Conservation (phyloP, 1,140 invertebrate species). For the Drusus annulatus region DNA sequence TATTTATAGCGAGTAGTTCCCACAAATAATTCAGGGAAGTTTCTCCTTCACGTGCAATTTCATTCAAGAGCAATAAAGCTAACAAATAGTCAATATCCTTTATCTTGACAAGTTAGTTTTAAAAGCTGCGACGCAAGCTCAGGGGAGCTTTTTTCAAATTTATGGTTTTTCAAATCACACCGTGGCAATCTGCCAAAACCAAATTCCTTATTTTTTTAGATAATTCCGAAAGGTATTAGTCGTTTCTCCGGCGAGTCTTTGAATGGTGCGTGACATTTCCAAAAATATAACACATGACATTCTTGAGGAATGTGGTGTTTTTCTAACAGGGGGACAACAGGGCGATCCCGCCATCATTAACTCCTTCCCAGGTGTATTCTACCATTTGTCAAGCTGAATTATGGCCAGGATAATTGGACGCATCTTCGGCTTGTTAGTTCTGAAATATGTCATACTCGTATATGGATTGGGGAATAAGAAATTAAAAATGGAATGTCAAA, state of each 20-base stretch:
- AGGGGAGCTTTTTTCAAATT: conserved; percentile 25
- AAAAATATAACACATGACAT: conserved; percentile 26
- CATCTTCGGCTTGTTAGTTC: no score
- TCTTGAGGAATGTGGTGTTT: conserved; percentile 15
- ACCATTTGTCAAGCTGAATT: conserved; percentile 15
- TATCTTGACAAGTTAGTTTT: conserved; percentile 32
- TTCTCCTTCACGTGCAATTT: conserved; percentile 12
- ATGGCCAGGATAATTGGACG: background rate
- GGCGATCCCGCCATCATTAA: conserved; percentile 12
- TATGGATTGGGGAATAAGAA: no score
- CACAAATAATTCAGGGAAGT: no score
- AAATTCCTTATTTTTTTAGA: conserved; percentile 32
- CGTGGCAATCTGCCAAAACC: conserved; percentile 30
- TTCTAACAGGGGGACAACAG: conserved; percentile 9
- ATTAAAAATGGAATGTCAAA: no score
- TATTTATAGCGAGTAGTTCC: no score
- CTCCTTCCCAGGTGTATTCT: conserved; percentile 9
- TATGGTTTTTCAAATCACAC: conserved; percentile 23
- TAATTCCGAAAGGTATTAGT: conserved; percentile 41
- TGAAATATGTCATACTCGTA: no score
- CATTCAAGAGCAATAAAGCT: conserved; percentile 8
- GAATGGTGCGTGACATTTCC: conserved; percentile 37
- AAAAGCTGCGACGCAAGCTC: conserved; percentile 10
- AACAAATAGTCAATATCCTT: background rate
- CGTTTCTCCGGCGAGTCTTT: conserved; percentile 14